A percentile compares a stretch with the other conserved stretches of the same genome.
These are phyloP conservation scores for Heliocidaris tuberculata DNA, from an alignment of 35 echinoderm and acorn worm genomes.

Conservation along the genomic window DNA sequence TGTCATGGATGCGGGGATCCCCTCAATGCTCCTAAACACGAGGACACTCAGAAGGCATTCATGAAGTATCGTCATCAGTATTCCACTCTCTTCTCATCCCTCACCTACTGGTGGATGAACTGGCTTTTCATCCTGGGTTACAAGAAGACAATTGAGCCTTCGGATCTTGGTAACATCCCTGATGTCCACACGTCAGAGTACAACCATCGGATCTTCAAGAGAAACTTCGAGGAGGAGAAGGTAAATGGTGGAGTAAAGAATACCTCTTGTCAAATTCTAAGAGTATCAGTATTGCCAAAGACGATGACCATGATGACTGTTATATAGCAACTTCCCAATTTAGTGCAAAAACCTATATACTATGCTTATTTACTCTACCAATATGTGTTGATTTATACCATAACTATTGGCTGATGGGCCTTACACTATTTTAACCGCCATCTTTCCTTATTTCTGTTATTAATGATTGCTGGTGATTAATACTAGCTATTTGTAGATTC, in stretches of 20 bases:
- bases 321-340: too few relatives aligned
- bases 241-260: background rate
- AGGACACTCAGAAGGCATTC: constrained; percentile 56
- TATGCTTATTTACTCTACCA: too few relatives aligned
- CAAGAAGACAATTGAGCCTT: constrained; percentile 64
- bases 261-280: background rate
- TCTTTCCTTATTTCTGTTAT: too few relatives aligned
- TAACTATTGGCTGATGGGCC: too few relatives aligned
- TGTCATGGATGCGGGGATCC: background rate
- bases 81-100: constrained; percentile 61
- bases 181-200: constrained; percentile 64
- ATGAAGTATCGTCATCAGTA: constrained; percentile 71
- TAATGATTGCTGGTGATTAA: too few relatives aligned
- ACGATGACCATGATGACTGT: too few relatives aligned
- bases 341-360: too few relatives aligned
- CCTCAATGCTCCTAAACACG: background rate
- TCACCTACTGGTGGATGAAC: constrained; percentile 82
- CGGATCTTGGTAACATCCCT: constrained; percentile 72
- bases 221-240: constrained; percentile 43
- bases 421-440: too few relatives aligned
- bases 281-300: background rate
- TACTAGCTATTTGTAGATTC: background rate
- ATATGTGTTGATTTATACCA: too few relatives aligned
- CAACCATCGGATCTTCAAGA: constrained; percentile 60
- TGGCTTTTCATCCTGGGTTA: constrained; percentile 79